Conservation (phyloP, 1,140 invertebrate genomes). For the Geopemphigus sp. region DNA sequence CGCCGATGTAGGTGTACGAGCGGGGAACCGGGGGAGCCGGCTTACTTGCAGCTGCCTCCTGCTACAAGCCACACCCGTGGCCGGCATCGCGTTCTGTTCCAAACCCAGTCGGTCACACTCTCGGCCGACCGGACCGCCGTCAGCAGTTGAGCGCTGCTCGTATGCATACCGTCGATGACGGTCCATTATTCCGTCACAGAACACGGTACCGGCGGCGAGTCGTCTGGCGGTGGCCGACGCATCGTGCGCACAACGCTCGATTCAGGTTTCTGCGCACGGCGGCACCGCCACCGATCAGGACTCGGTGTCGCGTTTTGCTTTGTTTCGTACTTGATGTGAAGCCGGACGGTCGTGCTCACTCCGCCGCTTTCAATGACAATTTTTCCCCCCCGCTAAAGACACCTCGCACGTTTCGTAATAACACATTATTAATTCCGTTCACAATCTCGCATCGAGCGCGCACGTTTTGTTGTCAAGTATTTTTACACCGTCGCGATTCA, state of each 20-base stretch:
- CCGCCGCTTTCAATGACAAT: background rate
- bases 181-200: background rate
- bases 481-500: background rate
- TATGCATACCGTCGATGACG: background rate
- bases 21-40: background rate
- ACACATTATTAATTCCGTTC: background rate
- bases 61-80: conserved; percentile 16
- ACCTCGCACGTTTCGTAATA: background rate
- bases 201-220: background rate
- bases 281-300: background rate
- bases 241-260: background rate
- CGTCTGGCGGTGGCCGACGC: background rate
- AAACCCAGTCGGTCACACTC: background rate
- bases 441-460: background rate
- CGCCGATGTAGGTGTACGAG: too few relatives aligned
- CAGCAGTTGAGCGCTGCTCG: background rate
- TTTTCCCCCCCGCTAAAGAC: conserved; percentile 1
- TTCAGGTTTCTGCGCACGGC: background rate
- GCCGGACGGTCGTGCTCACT: conserved; percentile 28
- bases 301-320: background rate
- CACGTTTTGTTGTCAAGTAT: conserved; percentile 6
- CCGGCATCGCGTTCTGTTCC: conserved; percentile 32
- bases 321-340: conserved; percentile 48
- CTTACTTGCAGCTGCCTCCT: conserved; percentile 37
- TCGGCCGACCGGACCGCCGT: background rate